A percentile compares a stretch with the other conserved stretches of the same genome.
These are phyloP conservation scores for Caenorhabditis sp. DNA, from an alignment of 2,888 invertebrate genomes.

Conservation along the genomic window DNA sequence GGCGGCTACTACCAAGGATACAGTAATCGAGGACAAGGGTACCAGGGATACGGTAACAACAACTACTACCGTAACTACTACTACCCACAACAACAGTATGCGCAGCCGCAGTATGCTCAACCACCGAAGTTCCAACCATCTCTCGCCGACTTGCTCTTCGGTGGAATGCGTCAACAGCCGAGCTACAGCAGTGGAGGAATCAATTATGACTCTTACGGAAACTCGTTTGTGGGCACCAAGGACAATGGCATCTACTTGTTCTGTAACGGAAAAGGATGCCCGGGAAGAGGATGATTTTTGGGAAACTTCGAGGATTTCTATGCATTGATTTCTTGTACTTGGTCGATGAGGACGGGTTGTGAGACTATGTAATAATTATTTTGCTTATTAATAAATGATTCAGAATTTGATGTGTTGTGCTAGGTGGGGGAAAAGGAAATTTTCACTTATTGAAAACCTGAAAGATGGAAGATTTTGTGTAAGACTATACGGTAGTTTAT, in stretches of 20 bases:
- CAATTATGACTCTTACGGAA: conserved; percentile 53
- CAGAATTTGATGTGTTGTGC: too few species aligned
- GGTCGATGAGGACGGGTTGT: too few species aligned
- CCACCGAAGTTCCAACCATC: conserved; percentile 6
- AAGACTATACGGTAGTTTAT: too few species aligned
- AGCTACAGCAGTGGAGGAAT: conserved; percentile 9
- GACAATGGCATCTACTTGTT: conserved; percentile 62
- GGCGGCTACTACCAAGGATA: neutral
- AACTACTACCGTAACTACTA: conserved; percentile 6
- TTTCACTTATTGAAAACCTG: too few species aligned
- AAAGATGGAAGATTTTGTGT: too few species aligned
- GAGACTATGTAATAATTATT: too few species aligned
- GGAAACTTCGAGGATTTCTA: too few species aligned
- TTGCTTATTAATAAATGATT: too few species aligned
- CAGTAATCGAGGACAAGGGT: neutral
- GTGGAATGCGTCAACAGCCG: conserved; percentile 11
- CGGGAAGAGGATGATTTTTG: conserved; percentile 53
- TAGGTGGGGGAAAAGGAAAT: too few species aligned
- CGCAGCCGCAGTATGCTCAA: neutral
- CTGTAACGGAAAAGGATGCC: conserved; percentile 63
- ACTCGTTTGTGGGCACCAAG: conserved; percentile 55
- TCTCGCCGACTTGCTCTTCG: neutral
- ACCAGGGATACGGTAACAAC: conserved; percentile 3
- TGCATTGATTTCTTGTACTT: too few species aligned
- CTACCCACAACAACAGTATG: neutral